phyloP scores from a whole-genome alignment of 2,888 invertebrate genomes.

The Exephanes ischioxanthus region DNA sequence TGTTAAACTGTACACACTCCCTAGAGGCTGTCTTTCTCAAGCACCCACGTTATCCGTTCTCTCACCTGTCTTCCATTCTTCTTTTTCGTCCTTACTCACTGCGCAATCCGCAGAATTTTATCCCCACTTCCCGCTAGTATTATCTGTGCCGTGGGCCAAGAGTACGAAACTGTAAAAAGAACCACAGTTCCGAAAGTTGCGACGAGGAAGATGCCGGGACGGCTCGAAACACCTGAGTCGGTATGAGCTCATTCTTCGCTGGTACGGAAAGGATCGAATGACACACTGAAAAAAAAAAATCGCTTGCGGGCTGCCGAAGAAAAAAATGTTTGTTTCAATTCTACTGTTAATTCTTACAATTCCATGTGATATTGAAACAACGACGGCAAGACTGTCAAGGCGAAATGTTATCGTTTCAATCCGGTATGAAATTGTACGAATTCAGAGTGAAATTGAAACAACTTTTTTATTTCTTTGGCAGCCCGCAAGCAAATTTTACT shows the following conservation, averaged over 20 bases:
- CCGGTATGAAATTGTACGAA: no score
- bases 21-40: slow-evolving; percentile 17
- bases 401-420: no score
- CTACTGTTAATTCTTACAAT: no score
- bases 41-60: slow-evolving; percentile 40
- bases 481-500: no score
- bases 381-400: no score
- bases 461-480: no score
- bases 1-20: slow-evolving; percentile 68
- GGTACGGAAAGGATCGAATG: slow-evolving; percentile 28
- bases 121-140: slow-evolving; percentile 39
- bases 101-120: slow-evolving; percentile 60
- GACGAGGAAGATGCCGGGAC: slow-evolving; percentile 47
- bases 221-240: slow-evolving; percentile 37
- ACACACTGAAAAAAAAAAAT: neutral
- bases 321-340: no score
- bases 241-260: slow-evolving; percentile 28
- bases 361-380: no score
- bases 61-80: slow-evolving; percentile 54
- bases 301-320: no score
- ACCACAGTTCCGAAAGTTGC: slow-evolving; percentile 73
- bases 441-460: no score
- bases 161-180: slow-evolving; percentile 73
- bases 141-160: slow-evolving; percentile 47
- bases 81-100: slow-evolving; percentile 40